These are phyloP conservation scores for Agrotis segetum DNA, from an alignment of 2,888 invertebrate genomes.

Conservation along the genomic window DNA sequence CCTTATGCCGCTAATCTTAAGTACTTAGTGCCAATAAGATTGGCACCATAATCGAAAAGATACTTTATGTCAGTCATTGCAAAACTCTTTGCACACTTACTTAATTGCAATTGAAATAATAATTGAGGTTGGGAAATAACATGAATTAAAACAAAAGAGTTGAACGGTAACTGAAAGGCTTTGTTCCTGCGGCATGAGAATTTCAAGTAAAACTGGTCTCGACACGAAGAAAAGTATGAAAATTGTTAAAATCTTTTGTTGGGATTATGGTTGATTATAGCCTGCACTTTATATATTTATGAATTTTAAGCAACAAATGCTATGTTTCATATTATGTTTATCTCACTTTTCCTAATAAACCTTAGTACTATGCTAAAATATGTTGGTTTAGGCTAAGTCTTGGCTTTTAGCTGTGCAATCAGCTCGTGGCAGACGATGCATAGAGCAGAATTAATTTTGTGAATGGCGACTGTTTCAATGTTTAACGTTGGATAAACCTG, in stretches of 20 bases:
- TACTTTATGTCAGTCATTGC: neutral
- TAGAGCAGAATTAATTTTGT: slow-evolving; percentile 22
- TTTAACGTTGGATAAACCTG: slow-evolving; percentile 6
- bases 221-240: neutral
- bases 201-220: slow-evolving; percentile 1
- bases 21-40: neutral
- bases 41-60: neutral
- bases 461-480: slow-evolving; percentile 13
- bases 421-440: slow-evolving; percentile 14
- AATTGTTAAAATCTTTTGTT: neutral
- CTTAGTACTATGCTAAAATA: slow-evolving; percentile 19
- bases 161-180: neutral
- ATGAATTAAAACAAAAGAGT: neutral
- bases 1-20: neutral
- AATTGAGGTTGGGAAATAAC: neutral
- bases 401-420: slow-evolving; percentile 26
- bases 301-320: neutral
- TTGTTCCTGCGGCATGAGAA: neutral
- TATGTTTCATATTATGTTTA: neutral
- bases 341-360: neutral
- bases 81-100: neutral
- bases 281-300: neutral
- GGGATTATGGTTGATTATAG: neutral
- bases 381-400: slow-evolving; percentile 18
- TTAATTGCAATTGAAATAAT: neutral